These are phyloP conservation scores for Misgurnus anguillicaudatus DNA, from an alignment of 2,113 vertebrate genomes.

Conservation along the genomic window DNA sequence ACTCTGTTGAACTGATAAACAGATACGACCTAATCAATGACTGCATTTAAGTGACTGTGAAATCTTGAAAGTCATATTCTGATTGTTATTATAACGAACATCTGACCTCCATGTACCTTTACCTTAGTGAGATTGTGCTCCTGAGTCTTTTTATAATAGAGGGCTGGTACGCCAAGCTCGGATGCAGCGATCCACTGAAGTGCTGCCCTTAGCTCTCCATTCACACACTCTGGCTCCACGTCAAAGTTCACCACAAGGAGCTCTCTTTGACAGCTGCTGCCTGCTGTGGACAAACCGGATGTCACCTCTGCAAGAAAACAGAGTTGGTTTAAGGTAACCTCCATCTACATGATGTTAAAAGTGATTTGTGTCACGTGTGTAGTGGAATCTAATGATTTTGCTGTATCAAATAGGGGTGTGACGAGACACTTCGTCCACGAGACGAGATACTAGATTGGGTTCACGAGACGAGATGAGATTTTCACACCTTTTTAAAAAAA, in stretches of 20 bases:
- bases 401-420: too few relatives aligned
- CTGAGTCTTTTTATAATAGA: conserved; percentile 91
- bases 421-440: too few relatives aligned
- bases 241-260: conserved; percentile 92
- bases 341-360: neutral
- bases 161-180: conserved; percentile 86
- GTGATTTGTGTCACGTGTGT: neutral
- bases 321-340: neutral
- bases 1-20: conserved; percentile 87
- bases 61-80: too few relatives aligned
- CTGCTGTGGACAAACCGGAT: conserved; percentile 67
- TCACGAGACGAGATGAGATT: too few relatives aligned
- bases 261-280: conserved; percentile 73
- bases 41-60: too few relatives aligned
- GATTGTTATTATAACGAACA: too few relatives aligned
- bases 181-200: conserved; percentile 97
- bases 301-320: conserved; percentile 72
- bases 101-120: neutral
- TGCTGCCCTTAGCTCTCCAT: conserved; percentile 83
- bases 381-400: too few relatives aligned
- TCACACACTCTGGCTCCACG: conserved; percentile 80
- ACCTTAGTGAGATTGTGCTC: conserved; percentile 85
- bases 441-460: too few relatives aligned
- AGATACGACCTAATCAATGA: neutral
- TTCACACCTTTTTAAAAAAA: too few relatives aligned